These are phyloP conservation scores for Acrocephalus arundinaceus DNA, from an alignment of 2,113 vertebrate genomes.

Conservation along the genomic window DNA sequence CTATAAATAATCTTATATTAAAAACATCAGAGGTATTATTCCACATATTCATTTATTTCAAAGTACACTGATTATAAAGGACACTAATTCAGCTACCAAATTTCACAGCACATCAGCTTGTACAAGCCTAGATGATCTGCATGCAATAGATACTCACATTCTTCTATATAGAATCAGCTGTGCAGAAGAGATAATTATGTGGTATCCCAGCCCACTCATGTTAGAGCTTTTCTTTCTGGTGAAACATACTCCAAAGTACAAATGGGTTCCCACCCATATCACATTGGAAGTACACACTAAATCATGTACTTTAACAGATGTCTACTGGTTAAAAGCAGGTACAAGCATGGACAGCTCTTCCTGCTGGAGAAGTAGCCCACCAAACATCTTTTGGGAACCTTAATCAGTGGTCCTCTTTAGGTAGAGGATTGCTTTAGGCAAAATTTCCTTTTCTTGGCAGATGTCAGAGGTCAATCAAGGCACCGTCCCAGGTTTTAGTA, in stretches of 20 bases:
- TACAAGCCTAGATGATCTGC: background rate
- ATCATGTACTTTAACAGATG: background rate
- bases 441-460: background rate
- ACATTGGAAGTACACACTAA: background rate
- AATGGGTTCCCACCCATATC: background rate
- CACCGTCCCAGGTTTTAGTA: background rate
- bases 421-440: background rate
- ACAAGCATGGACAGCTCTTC: background rate
- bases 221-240: background rate
- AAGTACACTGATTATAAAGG: slow-evolving; percentile 14
- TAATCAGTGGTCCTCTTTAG: background rate
- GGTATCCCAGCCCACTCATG: background rate
- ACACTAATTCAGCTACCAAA: background rate
- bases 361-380: background rate
- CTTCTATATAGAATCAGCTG: background rate
- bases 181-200: background rate
- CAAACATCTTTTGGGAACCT: background rate
- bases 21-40: slow-evolving; percentile 13
- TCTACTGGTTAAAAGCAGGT: background rate
- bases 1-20: background rate
- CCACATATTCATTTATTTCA: background rate
- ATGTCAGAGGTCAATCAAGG: background rate
- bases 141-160: background rate
- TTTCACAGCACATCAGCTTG: background rate
- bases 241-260: background rate